Evolutionary conservation across 2,113 vertebrate genomes (phyloP), one percentile per base, ranked within the genome.

Genomic region (Thalassarche chlororhynchos): DNA sequence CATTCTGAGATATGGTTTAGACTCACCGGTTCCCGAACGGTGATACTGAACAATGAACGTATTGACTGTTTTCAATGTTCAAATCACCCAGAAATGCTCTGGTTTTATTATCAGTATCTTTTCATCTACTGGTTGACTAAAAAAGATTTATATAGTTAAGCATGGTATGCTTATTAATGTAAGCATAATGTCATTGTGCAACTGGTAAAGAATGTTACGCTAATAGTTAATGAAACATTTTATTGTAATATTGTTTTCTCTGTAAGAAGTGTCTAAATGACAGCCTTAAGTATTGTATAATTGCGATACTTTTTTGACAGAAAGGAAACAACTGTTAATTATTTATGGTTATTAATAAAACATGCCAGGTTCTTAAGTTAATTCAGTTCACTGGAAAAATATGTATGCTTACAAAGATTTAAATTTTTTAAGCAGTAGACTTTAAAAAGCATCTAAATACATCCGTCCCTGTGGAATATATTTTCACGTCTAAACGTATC

Each of bases 271-370:
- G 71, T 29, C 90, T 64, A 60, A 78, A 68, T 81, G 83, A 38
- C 79, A 88, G 92, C 83, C 90, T 62, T 42, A 81, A 96, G 87
- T 89, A 49, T 78, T 81, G 42, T 80, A 29, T 83, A 92, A 71
- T 90, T 74, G 69, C 32, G 7, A 75, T 34, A 3, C 40, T 69
- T 93, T 89, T 87, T 51, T 89, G 75, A 70, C 79, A 90, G 76
- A 84, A 88, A 61, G 86, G 75, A 86, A 92, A 81, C 61, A 94
- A 55, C 68, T 86, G 70, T 74, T 96, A 78, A 90, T 95, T 92
- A 92, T 84, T 96, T 84, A 8, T 78, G 83, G 65, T 57, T 93
- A 75, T 95, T 92, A 87, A 84, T 58, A 70, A 90, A 90, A 86
- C 44, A 46, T 70, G 42, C 47, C 62, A 29, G 70, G 78, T 88